Base-by-base conservation (phyloP, 2,888 invertebrate species). In the Mesoligia furuncula region DNA sequence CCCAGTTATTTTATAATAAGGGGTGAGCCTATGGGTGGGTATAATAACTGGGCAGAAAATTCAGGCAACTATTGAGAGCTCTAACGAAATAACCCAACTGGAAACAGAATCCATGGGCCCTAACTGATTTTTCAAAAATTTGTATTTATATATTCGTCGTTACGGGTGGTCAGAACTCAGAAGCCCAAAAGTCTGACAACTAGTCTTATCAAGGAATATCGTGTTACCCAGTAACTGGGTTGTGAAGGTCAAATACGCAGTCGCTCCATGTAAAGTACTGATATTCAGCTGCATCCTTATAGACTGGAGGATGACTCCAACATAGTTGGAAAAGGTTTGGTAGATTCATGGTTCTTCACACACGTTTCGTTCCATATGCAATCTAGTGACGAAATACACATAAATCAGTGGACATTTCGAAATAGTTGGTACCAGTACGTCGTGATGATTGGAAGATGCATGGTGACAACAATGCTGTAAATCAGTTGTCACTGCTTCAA, bases 341-440 rank as follows among this genome's bases (percentile, higher is more conserved):
- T 1, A 17, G 48, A 48, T 17, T 48, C 2, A 48, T 15, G 15
- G 45, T 45, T 0, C 45, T 45, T 48, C n/a, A n/a, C n/a, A n/a
- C n/a, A 57, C 57, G 11, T 57, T 57, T 6, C 48, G 48, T 17
- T 15, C 27, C n/a, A 59, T 17, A 31, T 17, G 17, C 2, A 31
- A 61, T 13, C 7, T 7, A 65, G n/a, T 11, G 20, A 27, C 24
- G 45, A 64, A 36, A 15, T 45, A 20, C 27, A 9, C 39, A 17
- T 0, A 81, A 42, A 54, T 20, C 61, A 62, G 39, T 42, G 27
- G 42, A 42, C 11, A 83, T 83, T 83, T 64, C 79, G 42, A 83
- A 77, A 80, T 68, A 64, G 17, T 36, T 9, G 9, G 31, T 36
- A n/a, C 13, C 0, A n/a, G 54, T 57, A 24, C 59, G 42, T 69